Evolutionary conservation across 2,888 invertebrate genomes (phyloP), one percentile per base, ranked within the genome.

Genomic region (Parnassius apollo): DNA sequence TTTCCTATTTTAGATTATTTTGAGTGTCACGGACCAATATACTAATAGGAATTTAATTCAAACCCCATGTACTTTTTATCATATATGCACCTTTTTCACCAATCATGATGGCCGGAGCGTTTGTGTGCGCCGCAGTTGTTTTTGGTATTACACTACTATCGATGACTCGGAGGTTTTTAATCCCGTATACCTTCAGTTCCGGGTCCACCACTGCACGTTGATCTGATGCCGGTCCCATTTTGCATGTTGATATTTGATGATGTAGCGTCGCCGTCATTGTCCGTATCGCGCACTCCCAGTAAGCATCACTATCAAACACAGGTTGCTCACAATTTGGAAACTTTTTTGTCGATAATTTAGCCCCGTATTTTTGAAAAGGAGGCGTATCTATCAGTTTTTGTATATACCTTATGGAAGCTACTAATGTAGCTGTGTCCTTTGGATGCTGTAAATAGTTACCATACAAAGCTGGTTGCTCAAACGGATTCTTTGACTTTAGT

Each of bases 71-170:
- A 48, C 77, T 75, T 68, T 92, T 93, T 58, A 95, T 93, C 79
- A 94, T 86, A 75, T 94, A 95, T 0, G 95, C 93, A 2, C 93
- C 95, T 71, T 95, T 95, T 81, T 96, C 96, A 0, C 94, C 95
- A 44, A 95, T 93, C 95, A 95, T 95, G 50, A 95, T 93, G 0
- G 94, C 93, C 3, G 94, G 94, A 0, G 94, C 95, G 60, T 93
- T 93, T 0, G 95, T 95, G 78, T 95, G 95, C 0, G 94, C 93
- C 9, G 93, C 93, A 52, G 94, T 92, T 9, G 95, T 92, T 58
- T 91, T 85, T 1, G 95, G 95, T 77, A 95, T 94, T 22, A 95
- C 88, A 65, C 95, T 94, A 42, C 94, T 94, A 73, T 96, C 96
- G 4, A 93, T 94, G 0, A 96, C 94, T 64, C 96, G 84, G 42